Evolutionary conservation across 2,797 vertebrate genomes (phyloP), one percentile per base, ranked within the genome.

Genomic region (Ambastaia sidthimunki): DNA sequence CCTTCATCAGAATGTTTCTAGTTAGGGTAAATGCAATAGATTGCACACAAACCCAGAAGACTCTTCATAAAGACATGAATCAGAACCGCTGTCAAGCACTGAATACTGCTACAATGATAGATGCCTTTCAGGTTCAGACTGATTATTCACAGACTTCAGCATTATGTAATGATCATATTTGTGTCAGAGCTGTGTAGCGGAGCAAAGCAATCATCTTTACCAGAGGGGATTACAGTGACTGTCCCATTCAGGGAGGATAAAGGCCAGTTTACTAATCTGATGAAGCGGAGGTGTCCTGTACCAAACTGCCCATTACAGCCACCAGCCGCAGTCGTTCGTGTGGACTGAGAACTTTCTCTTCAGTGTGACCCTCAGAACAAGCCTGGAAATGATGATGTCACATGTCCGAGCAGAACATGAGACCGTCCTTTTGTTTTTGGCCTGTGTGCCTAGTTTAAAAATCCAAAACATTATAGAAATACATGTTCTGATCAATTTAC

Each of bases 211-310:
- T 93, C 90, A 93, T 93, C 89, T 91, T 90, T 86, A 88, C 90
- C 89, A 90, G 88, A 87, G 88, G 89, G 89, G 92, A 94, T 94
- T 94, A 94, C 89, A 86, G 91, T 91, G 92, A 91, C 90, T 91
- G 90, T 91, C 90, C 90, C 91, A 92, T 92, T 92, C 93, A 92
- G 86, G 84, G 87, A 90, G 89, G 79, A 84, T 84, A 70, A 83
- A 76, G 44, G 80, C 80, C 63, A 72, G 70, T 71, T 65, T 50
- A 76, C 68, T 86, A 86, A 86, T 86, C 82, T 86, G 74, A 73
- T 71, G 57, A 48, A 85, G 83, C 50, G 34, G 81, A 74, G 73
- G 69, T 78, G 57, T 54, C 41, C 50, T 44, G 65, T 59, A 68
- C 19, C 54, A 71, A 66, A 31, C 57, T 25, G 25, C 80, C 76